Evolutionary conservation across 2,888 invertebrate genomes (phyloP), one percentile per base, ranked within the genome.

Genomic region (Acronicta aceris): DNA sequence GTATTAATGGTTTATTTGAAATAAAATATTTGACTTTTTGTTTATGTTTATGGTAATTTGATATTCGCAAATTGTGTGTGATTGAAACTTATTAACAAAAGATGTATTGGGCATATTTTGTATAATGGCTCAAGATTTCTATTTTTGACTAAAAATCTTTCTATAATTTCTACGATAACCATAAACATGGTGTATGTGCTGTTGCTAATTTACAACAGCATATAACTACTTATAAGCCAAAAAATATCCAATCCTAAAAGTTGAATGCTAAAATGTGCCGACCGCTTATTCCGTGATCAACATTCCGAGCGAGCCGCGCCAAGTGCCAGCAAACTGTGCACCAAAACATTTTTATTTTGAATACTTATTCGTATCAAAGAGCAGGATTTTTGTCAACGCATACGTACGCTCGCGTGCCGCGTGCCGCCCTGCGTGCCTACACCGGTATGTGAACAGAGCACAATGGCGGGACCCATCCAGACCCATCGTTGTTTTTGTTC

Each of bases 351-450:
- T 75, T 71, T 67, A 78, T 78, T 74, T 64, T 53, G 55, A 71
- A 78, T 71, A 58, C 75, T 71, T 74, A 60, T 64, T 45, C 59
- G 56, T 72, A 72, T 65, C 54, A 74, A 62, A 74, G 71, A 61
- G 64, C 10, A 15, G 66, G 43, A 60, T 74, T 61, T 73, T 74
- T 66, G 78, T 70, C 58, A 74, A 60, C 66, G 66, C 41, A 54
- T 55, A 21, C 21, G 42, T 51, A 25, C 50, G 48, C 9, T 38
- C 45, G 65, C 58, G 48, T 52, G 43, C 60, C 73, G 33, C 40
- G 16, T 46, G 36, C 8, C 43, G 51, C 48, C 17, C 53, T 12
- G 56, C 59, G 59, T 74, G 41, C 49, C 71, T 53, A 41, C 55
- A 17, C 12, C 38, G 58, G 76, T 33, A 59, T 70, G 52, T 33